These are phyloP conservation scores for Danio rerio DNA, from an alignment of 2,113 vertebrate genomes.

Conservation along the genomic window GRCz12tu NC_133196.1:31689001-31689500, in stretches of 20 bases:
- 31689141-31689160: background rate
- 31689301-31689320: constrained; percentile 6
- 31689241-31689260: background rate
- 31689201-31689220: constrained; percentile 11
- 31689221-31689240: constrained; percentile 15
- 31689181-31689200: background rate
- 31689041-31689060: constrained; percentile 43
- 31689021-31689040: background rate
- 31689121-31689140: background rate
- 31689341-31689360: background rate
- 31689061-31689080: constrained; percentile 24
- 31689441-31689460: constrained; percentile 2
- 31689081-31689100: background rate
- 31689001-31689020: too few relatives aligned
- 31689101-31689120: constrained; percentile 10
- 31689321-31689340: constrained; percentile 5
- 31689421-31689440: constrained; percentile 25
- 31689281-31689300: constrained; percentile 26
- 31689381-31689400: constrained; percentile 13
- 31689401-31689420: constrained; percentile 2
- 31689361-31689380: background rate
- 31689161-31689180: background rate
- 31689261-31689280: background rate
- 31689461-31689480: constrained; percentile 10
- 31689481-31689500: background rate